Base-by-base conservation (phyloP, 2,113 vertebrate genomes). In the Cromileptes altivelis region DNA sequence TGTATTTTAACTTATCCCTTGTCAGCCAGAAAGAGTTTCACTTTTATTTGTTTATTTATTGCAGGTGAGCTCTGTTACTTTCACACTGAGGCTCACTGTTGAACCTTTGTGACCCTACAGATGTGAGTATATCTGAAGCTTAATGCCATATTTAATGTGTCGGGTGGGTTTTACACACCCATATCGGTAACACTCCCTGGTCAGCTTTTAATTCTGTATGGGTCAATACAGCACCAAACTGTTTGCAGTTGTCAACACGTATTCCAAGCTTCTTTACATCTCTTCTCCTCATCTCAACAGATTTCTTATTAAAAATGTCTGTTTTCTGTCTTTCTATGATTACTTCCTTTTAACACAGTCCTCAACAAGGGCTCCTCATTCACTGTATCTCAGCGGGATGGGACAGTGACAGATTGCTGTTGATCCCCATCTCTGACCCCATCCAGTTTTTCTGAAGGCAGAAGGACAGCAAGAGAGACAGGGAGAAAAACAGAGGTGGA, bases 391-490 rank as follows among this genome's bases (percentile, higher is more conserved):
- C 74, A n/a, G 50, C 30, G 11, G 25, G 56, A 25, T 27, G 21
- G 75, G 69, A 78, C 79, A 72, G 30, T 87, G 82, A 86, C 80
- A 80, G 69, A 90, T 89, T 86, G 86, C 89, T 78, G 60, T 70
- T 88, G 82, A 91, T 85, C 88, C 52, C 82, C 78, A 86, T 93
- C 79, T 60, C 53, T 81, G 82, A 88, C 89, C 84, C 81, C 49
- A 18, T 65, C 58, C 25, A 25, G 27, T 70, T 60, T 75, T 42
- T 57, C 52, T 49, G 37, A 45, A 40, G 63, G 57, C 64, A 50
- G 49, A 55, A 5, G 11, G 13, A 33, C 6, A 64, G 57, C 1
- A 2, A 15, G 30, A 63, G 37, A 67, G 56, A 69, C 27, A 50
- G 23, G 7, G 25, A 42, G 53, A 53, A 37, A 49, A 11, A 57